Evolutionary conservation across 1,140 invertebrate genomes (phyloP), one percentile per base, ranked within the genome.

Genomic region (Tetramorium parvispinum): DNA sequence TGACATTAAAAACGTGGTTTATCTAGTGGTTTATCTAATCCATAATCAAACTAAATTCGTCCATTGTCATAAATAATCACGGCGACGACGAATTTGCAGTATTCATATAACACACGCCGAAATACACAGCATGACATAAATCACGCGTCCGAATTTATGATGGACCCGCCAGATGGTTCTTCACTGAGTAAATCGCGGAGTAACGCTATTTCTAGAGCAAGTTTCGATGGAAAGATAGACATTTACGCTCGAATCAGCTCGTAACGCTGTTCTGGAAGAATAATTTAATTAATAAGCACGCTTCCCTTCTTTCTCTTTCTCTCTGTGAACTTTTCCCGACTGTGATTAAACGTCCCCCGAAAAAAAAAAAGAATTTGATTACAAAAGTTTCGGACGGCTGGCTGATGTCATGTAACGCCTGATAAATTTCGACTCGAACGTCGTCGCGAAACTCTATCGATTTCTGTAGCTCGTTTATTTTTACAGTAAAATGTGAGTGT

Each of bases 211-310:
- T 85, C 37, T 85, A 77, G 11, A 51, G 11, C 57, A 37, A 77
- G n/a, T 63, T 63, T 65, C 68, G 18, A 70, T 68, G 43, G 21
- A 43, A 18, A 40, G 5, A 11, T 43, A 24, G 46, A 68, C 8
- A 10, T 85, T 76, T 40, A 85, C 71, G 37, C 57, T 77, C 49
- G 57, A 40, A 85, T 75, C 71, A 78, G 46, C 3, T 11, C 59
- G 32, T 10, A 55, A 7, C 7, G 51, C 37, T 40, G 13, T 5
- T 40, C 57, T 51, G 18, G n/a, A 5, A 75, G 3, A 63, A 77
- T 85, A 78, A 85, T 85, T 78, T 65, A 85, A 65, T 78, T 85
- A 85, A 85, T 85, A 76, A 85, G 43, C 59, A 63, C 16, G 57
- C n/a, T 7, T 37, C 16, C 27, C 2, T 11, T 24, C 21, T 55